Evolutionary conservation across 2,113 vertebrate genomes (phyloP).

Genomic region (Eubucco bourcierii): DNA sequence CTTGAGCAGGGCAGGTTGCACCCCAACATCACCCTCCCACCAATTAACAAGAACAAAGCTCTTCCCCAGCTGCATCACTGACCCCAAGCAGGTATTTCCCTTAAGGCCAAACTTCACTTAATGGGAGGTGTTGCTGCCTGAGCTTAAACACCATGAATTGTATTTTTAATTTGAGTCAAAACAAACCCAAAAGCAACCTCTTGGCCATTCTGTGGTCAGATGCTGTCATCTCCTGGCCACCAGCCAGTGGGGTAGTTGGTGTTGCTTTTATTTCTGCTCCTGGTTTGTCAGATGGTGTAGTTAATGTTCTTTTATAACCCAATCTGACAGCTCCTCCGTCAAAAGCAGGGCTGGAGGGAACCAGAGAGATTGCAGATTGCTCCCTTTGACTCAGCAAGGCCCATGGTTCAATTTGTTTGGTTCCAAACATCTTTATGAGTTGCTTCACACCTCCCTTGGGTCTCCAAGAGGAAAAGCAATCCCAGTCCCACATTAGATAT

Average conservation of each 20-base stretch:
- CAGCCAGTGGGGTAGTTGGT: no score
- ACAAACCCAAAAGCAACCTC: no score
- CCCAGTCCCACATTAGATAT: rapidly evolving
- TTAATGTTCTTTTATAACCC: neutral
- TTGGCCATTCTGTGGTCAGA: rapidly evolving
- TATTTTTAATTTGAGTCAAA: rapidly evolving
- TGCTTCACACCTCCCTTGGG: rapidly evolving
- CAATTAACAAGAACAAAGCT: rapidly evolving
- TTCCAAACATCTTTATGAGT: neutral
- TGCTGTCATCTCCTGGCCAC: slow-evolving; percentile 13
- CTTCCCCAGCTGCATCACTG: neutral
- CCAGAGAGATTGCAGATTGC: neutral
- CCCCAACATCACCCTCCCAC: neutral
- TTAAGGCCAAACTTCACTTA: rapidly evolving
- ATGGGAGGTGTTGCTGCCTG: rapidly evolving
- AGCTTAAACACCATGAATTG: rapidly evolving
- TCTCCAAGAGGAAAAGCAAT: neutral
- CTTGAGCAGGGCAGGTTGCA: neutral
- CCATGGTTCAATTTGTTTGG: rapidly evolving
- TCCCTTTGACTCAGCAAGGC: neutral
- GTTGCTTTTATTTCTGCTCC: neutral
- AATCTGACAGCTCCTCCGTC: neutral
- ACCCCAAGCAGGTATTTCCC: neutral
- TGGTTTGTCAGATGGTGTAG: neutral
- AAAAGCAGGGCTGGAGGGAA: neutral